Evolutionary conservation across 2,797 vertebrate genomes (phyloP).

Genomic region (Danio kyathit): DNA sequence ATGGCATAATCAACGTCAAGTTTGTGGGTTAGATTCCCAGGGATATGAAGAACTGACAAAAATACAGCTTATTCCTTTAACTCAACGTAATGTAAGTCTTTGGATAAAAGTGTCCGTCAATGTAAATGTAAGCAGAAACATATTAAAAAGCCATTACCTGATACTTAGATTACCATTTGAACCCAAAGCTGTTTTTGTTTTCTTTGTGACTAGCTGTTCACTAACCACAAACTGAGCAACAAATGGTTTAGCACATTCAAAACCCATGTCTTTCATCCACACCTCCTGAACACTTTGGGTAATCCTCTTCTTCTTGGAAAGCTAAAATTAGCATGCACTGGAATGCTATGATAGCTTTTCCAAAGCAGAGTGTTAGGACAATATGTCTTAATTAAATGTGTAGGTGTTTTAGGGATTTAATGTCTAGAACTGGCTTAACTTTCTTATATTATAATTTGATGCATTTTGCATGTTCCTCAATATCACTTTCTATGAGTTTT

Average conservation of each 20-base stretch:
- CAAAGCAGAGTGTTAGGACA: conserved; percentile 69
- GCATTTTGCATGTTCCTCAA: neutral
- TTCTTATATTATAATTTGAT: neutral
- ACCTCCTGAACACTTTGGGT: conserved; percentile 67
- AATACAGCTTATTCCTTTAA: too few species aligned
- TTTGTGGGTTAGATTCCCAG: too few species aligned
- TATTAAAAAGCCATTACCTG: neutral
- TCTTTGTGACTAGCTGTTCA: neutral
- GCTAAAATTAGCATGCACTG: conserved; percentile 69
- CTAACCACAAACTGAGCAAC: neutral
- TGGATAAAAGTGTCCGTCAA: too few species aligned
- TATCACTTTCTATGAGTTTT: too few species aligned
- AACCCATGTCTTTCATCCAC: conserved; percentile 54
- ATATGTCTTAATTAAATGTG: conserved; percentile 65
- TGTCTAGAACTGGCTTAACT: too few species aligned
- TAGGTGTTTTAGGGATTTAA: conserved; percentile 38
- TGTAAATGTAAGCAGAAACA: neutral
- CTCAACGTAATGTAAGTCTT: too few species aligned
- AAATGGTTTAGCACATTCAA: neutral
- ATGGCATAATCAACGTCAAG: too few species aligned
- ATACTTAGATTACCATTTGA: neutral
- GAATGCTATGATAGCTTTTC: conserved; percentile 65
- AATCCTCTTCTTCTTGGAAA: conserved; percentile 74
- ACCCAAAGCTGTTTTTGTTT: neutral
- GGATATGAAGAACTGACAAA: too few species aligned